Evolutionary conservation across 2,797 vertebrate genomes (phyloP), one percentile per base, ranked within the genome.

Genomic region (Spondyliosoma cantharus): DNA sequence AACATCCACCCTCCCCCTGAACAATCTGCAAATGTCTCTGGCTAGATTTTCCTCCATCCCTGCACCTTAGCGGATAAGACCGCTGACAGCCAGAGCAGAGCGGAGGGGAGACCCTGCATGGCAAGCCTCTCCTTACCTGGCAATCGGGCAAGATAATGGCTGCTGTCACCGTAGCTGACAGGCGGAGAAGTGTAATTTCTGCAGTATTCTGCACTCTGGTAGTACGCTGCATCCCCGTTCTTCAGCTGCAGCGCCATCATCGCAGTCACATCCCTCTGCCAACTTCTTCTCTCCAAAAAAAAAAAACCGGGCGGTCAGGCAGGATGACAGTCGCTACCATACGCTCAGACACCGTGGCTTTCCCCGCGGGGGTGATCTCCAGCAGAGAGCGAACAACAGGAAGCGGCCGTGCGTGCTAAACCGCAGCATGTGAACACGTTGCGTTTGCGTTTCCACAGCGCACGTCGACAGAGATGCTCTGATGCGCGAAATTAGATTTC

Each of bases 211-310:
- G 92, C 92, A 76, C 91, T 89, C 89, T 93, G 94, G 88, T 93
- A 95, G 86, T 93, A 94, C 29, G 92, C 78, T 29, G 90, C 93
- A 93, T 93, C 93, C 78, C 89, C 91, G 83, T 85, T 93, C 86
- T 91, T 94, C 49, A 95, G 93, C 87, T 95, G 94, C 93, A 96
- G 90, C 94, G 95, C 94, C 95, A 96, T 96, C 95, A 94, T 94
- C 82, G 83, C 89, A 85, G 87, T 89, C 81, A 78, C 89, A 93
- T 94, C 93, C 90, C 91, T 85, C 77, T 75, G 89, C 83, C 91
- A 94, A 94, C 93, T 94, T 95, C 90, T 94, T 63, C 87, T 92
- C 80, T 71, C 71, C 71, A 69, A 72, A 76, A 80, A 84, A 79
- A 69, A 72, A 76, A 80, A 84, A 79, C 81, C 85, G 75, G 88